Evolutionary conservation across 1,140 invertebrate species (phyloP).

Genomic region (Tachypleus tridentatus): DNA sequence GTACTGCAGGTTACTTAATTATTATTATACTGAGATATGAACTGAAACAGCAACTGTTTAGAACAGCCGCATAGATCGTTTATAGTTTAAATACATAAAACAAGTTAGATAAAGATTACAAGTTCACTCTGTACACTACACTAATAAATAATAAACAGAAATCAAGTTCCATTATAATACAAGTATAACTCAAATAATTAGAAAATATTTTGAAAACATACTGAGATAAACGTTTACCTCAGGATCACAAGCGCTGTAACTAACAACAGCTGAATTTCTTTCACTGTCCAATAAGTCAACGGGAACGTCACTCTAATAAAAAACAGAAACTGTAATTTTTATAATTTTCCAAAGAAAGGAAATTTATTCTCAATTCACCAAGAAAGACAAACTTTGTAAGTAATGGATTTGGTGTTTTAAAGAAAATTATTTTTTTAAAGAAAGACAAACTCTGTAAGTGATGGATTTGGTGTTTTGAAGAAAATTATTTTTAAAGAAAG

Average conservation of each 20-base stretch:
- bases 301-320: slow-evolving; percentile 54
- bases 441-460: not conserved
- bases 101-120: no score
- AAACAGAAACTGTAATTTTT: not conserved
- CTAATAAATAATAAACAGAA: not conserved
- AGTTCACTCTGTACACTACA: not conserved
- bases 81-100: not conserved
- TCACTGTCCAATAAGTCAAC: slow-evolving; percentile 72
- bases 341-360: slow-evolving; percentile 4
- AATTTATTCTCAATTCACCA: not conserved
- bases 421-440: no score
- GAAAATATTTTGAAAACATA: not conserved
- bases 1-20: no score
- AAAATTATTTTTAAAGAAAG: no score
- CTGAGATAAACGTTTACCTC: slow-evolving; percentile 37
- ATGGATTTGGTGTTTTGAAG: no score
- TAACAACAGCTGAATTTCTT: slow-evolving; percentile 74
- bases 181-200: not conserved
- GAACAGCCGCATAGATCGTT: no score
- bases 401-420: not conserved
- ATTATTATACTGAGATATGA: no score
- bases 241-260: slow-evolving; percentile 55
- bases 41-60: no score
- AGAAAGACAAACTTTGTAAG: not conserved
- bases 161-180: not conserved